Evolutionary conservation across 1,140 invertebrate species (phyloP).

Genomic region (Luehdorfia chinensis): DNA sequence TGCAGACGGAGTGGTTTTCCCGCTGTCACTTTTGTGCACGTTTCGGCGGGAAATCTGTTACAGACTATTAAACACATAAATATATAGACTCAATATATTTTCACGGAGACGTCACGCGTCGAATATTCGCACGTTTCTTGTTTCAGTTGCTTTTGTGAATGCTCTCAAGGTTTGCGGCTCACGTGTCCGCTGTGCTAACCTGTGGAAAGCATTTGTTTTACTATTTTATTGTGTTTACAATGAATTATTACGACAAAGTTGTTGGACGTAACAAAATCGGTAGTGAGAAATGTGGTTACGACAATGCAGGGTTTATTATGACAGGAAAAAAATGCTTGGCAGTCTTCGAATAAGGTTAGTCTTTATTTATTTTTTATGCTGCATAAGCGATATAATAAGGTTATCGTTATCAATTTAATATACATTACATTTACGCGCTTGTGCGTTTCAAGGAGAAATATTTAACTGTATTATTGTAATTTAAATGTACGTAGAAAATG

Average conservation of each 20-base stretch:
- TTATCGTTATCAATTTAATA: slow-evolving; percentile 2
- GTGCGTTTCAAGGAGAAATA: too few species aligned
- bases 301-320: slow-evolving; percentile 31
- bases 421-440: too few species aligned
- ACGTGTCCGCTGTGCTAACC: neutral
- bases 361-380: slow-evolving; percentile 2
- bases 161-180: neutral
- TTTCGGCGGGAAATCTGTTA: slow-evolving; percentile 11
- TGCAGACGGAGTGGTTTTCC: slow-evolving; percentile 16
- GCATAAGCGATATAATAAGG: slow-evolving; percentile 1
- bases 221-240: slow-evolving; percentile 10
- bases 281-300: slow-evolving; percentile 27
- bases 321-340: slow-evolving; percentile 31
- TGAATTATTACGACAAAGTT: slow-evolving; percentile 15
- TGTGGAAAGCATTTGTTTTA: slow-evolving; percentile 12
- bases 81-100: slow-evolving; percentile 11
- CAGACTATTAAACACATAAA: slow-evolving; percentile 2
- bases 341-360: slow-evolving; percentile 9
- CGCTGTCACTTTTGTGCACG: slow-evolving; percentile 7
- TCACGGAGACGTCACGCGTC: slow-evolving; percentile 8
- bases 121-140: neutral
- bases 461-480: too few species aligned
- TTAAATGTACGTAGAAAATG: too few species aligned
- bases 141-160: slow-evolving; percentile 12
- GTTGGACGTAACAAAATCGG: slow-evolving; percentile 21